Conservation (phyloP, 2,888 invertebrate genomes). For the Camponotus fellah region DNA sequence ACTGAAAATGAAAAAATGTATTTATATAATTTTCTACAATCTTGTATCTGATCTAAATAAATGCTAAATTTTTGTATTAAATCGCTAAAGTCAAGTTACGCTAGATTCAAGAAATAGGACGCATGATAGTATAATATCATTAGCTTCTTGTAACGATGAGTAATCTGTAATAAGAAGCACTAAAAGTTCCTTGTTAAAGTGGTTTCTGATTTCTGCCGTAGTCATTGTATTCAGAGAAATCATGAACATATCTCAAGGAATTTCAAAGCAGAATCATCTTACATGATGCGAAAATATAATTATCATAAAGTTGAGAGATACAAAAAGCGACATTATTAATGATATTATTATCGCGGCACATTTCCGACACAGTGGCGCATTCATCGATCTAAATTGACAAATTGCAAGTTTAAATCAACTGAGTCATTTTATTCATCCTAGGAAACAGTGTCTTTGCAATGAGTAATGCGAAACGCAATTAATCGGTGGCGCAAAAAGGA, state of each 20-base stretch:
- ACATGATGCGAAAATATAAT: not conserved
- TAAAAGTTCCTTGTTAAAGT: not conserved
- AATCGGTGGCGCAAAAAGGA: not conserved
- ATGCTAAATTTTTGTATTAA: not conserved
- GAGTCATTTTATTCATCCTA: slow-evolving; percentile 65
- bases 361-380: slow-evolving; percentile 19
- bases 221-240: not conserved
- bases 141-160: not conserved
- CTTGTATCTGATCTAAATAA: not conserved
- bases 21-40: not conserved
- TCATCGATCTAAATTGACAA: slow-evolving; percentile 33
- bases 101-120: not conserved
- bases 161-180: not conserved
- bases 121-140: not conserved
- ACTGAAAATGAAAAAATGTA: slow-evolving; percentile 70
- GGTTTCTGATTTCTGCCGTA: not conserved
- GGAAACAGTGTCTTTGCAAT: slow-evolving; percentile 49
- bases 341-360: not conserved
- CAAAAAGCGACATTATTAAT: not conserved
- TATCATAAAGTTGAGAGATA: not conserved
- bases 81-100: not conserved
- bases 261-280: not conserved
- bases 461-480: slow-evolving; percentile 54
- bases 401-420: slow-evolving; percentile 53
- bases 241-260: not conserved